Conservation (phyloP, 2,888 invertebrate genomes). For the Aphidoletes aphidimyza region DNA sequence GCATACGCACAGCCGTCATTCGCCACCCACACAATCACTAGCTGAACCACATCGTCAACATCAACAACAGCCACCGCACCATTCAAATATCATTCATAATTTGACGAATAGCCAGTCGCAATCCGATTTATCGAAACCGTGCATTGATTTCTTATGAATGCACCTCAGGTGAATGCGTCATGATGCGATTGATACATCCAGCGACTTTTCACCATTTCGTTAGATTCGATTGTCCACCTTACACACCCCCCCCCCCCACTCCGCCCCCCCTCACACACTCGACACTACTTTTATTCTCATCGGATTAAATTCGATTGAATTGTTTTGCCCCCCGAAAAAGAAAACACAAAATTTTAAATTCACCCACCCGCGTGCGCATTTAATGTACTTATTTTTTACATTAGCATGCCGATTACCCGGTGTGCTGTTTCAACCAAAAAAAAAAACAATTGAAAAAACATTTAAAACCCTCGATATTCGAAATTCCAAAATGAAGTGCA, state of each 20-base stretch:
- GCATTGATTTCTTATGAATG: constrained; percentile 66
- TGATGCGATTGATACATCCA: constrained; percentile 8
- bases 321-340: no score
- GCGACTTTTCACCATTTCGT: constrained; percentile 15
- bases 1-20: constrained; percentile 61
- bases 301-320: no score
- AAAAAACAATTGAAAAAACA: not conserved
- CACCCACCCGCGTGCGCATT: not conserved
- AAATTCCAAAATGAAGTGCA: not conserved
- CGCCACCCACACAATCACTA: constrained; percentile 64
- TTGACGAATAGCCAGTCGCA: constrained; percentile 57
- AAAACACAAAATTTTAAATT: no score
- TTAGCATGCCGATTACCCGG: not conserved
- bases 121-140: constrained; percentile 63
- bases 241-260: not conserved
- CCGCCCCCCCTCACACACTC: not conserved
- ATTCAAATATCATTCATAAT: constrained; percentile 56
- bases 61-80: constrained; percentile 58
- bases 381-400: constrained; percentile 18
- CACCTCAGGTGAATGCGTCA: constrained; percentile 36
- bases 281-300: not conserved
- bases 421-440: constrained; percentile 24
- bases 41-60: constrained; percentile 59
- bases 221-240: not conserved
- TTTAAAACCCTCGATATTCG: not conserved